Conservation (phyloP, 30 jellyfish, hydroid and myxozoan genomes). For the Turritopsis rubra region DNA sequence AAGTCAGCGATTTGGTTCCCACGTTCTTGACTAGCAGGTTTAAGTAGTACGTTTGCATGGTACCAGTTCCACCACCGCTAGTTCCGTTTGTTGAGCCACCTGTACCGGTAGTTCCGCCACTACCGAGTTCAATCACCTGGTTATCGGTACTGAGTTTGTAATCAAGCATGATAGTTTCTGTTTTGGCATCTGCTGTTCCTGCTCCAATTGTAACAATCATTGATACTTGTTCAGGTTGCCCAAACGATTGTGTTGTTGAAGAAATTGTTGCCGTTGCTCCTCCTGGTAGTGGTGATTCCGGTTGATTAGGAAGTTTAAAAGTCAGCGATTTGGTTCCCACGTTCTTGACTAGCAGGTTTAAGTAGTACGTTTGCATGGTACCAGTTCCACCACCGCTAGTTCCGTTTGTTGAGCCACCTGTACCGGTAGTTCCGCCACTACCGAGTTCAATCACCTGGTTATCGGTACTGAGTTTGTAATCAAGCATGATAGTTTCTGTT, state of each 20-base stretch:
- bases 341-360: neutral
- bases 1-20: neutral
- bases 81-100: no score
- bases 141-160: neutral
- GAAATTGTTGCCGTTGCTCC: neutral
- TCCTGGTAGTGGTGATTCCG: neutral
- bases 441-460: neutral
- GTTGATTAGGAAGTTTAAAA: neutral
- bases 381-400: neutral
- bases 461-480: neutral
- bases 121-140: neutral
- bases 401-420: no score
- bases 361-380: neutral
- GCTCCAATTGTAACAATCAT: neutral
- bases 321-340: neutral
- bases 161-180: neutral
- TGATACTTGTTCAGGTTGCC: neutral
- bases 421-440: neutral
- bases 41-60: neutral
- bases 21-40: neutral
- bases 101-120: neutral
- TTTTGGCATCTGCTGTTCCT: neutral
- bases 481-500: neutral
- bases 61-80: neutral
- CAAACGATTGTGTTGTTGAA: neutral